Percentiles rank a stretch among this genome's conserved stretches.
Conservation (phyloP, 1,140 invertebrate genomes). For the Adelges cooleyi region DNA sequence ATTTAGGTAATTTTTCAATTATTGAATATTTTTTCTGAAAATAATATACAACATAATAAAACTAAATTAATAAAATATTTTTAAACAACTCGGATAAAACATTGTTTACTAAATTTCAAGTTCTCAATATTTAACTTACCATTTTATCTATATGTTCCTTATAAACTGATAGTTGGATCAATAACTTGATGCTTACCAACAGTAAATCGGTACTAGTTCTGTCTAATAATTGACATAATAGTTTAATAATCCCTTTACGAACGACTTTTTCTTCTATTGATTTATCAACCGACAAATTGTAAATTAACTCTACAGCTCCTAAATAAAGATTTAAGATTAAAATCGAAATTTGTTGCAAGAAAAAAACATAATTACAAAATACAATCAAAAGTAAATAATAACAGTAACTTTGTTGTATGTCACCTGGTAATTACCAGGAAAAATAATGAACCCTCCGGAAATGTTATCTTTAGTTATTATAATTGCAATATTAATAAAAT, state of each 20-base stretch:
- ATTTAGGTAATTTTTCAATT: constrained; percentile 59
- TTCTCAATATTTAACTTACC: too few species aligned
- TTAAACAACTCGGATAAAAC: too few species aligned
- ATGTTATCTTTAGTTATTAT: too few species aligned
- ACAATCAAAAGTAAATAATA: too few species aligned
- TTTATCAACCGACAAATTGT: constrained; percentile 91
- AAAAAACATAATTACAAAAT: too few species aligned
- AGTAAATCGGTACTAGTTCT: constrained; percentile 70
- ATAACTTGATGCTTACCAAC: constrained; percentile 82
- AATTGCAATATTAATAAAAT: too few species aligned
- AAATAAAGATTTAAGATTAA: not conserved
- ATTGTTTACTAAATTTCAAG: too few species aligned
- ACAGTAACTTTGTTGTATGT: too few species aligned
- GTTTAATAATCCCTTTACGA: constrained; percentile 78
- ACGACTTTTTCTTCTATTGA: constrained; percentile 95
- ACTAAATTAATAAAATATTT: too few species aligned
- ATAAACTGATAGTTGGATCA: constrained; percentile 91
- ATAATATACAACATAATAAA: not conserved
- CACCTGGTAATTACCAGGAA: too few species aligned
- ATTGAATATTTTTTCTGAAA: constrained; percentile 37
- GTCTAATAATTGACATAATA: constrained; percentile 80
- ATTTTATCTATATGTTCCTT: constrained; percentile 90
- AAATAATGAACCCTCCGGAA: too few species aligned
- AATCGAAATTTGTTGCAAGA: too few species aligned
- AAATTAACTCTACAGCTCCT: constrained; percentile 45